Evolutionary conservation across 2,113 vertebrate species (phyloP).

Genomic region (Amazona vittata): DNA sequence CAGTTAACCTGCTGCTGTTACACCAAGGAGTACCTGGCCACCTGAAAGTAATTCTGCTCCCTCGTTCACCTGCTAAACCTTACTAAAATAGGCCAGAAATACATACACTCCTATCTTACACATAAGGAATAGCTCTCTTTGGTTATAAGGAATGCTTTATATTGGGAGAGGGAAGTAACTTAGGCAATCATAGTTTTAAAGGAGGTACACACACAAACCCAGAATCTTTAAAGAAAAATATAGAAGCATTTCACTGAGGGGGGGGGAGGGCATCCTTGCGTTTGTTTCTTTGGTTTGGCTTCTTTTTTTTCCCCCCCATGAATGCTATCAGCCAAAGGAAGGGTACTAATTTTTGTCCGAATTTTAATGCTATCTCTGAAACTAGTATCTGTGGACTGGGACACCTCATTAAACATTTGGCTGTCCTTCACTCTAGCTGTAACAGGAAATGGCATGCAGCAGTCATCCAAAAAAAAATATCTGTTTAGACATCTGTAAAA

Average conservation of each 20-base stretch:
- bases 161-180: not conserved
- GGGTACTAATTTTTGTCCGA: not conserved
- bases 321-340: not conserved
- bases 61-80: not conserved
- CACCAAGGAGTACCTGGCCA: not conserved
- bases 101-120: not conserved
- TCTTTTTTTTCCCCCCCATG: not conserved
- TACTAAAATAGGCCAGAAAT: not conserved
- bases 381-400: not conserved
- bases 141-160: not conserved
- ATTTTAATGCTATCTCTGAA: not conserved
- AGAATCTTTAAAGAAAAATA: not conserved
- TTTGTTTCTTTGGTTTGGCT: not conserved
- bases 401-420: not conserved
- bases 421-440: not conserved
- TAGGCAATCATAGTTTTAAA: not conserved
- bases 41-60: not conserved
- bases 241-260: not conserved
- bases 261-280: accelerated
- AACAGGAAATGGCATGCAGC: not conserved
- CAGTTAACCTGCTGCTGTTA: not conserved
- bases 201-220: not conserved
- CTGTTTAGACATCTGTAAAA: not conserved
- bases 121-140: not conserved
- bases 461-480: not conserved